Evolutionary conservation across 1,140 invertebrate genomes (phyloP).

Genomic region (Chionoecetes opilio): DNA sequence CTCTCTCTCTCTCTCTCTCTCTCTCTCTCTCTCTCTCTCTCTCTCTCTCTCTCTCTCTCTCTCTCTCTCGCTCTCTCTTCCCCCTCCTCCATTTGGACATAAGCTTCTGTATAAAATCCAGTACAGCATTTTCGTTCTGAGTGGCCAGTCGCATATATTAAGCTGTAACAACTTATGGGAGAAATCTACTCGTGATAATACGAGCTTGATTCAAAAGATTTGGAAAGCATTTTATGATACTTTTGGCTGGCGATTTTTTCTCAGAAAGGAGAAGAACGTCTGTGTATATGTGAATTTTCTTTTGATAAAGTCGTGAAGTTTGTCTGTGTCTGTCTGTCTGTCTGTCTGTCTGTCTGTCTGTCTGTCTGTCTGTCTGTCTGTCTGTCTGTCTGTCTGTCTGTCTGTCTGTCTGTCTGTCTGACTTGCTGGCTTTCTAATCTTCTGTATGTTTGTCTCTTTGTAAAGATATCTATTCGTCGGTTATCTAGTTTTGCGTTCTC

Average conservation of each 20-base stretch:
- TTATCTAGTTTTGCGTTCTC: no score
- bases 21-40: slow-evolving; percentile 46
- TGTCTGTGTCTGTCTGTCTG: not conserved
- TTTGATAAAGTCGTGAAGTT: no score
- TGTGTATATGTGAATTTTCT: not conserved
- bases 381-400: not conserved
- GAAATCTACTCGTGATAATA: not conserved
- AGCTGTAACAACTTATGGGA: not conserved
- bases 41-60: slow-evolving; percentile 42
- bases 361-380: not conserved
- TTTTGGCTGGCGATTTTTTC: not conserved
- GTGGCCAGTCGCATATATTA: slow-evolving; percentile 15
- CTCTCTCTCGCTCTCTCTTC: slow-evolving; percentile 16
- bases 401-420: not conserved
- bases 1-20: slow-evolving; percentile 40
- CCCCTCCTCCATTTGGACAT: slow-evolving; percentile 2
- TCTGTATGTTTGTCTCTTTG: not conserved
- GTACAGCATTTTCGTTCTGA: slow-evolving; percentile 18
- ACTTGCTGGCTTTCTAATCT: not conserved
- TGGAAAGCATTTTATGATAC: not conserved
- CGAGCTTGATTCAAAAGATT: slow-evolving; percentile 20
- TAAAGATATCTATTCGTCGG: no score
- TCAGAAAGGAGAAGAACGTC: not conserved
- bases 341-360: not conserved
- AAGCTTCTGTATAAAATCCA: slow-evolving; percentile 20